Percentiles rank a stretch among this genome's conserved stretches.
These are phyloP conservation scores for Gouania willdenowi DNA, from an alignment of 2,797 vertebrate species.

Conservation along the genomic window DNA sequence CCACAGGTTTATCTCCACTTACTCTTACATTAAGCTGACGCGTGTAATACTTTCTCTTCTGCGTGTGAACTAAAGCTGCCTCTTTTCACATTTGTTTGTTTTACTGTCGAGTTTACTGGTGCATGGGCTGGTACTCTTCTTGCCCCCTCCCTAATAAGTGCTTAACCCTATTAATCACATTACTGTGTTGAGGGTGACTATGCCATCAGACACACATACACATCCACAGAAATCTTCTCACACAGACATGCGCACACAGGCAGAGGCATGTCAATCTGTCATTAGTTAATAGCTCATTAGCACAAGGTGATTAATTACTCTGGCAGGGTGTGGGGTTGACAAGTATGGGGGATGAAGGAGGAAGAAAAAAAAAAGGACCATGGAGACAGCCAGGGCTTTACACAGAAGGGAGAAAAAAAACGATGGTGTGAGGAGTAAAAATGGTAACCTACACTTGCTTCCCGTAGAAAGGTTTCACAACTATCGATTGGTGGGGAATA, in stretches of 20 bases:
- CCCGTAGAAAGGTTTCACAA: constrained; percentile 18
- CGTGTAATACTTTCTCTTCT: constrained; percentile 20
- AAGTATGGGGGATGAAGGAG: constrained; percentile 27
- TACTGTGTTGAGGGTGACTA: constrained; percentile 54
- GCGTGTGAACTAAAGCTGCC: constrained; percentile 9
- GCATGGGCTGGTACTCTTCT: constrained; percentile 24
- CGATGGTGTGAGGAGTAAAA: constrained; percentile 14
- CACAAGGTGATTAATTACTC: constrained; percentile 74
- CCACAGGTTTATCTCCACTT: constrained; percentile 37
- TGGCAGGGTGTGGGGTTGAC: constrained; percentile 56
- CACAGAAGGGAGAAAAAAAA: constrained; percentile 24
- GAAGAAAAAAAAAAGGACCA: constrained; percentile 23
- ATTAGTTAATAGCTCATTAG: constrained; percentile 76
- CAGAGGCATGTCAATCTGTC: constrained; percentile 68
- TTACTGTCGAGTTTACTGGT: constrained; percentile 8
- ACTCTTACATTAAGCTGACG: constrained; percentile 10
- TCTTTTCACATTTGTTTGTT: neutral
- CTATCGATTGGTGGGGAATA: constrained; percentile 43
- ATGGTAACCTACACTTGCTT: constrained; percentile 21
- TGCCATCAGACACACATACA: constrained; percentile 44
- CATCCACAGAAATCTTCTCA: constrained; percentile 18
- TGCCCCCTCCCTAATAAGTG: constrained; percentile 58
- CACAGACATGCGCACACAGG: constrained; percentile 47
- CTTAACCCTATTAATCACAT: constrained; percentile 75
- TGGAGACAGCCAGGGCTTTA: constrained; percentile 36